Conservation (phyloP, 2,888 invertebrate genomes). For the Auanema sp. region DNA sequence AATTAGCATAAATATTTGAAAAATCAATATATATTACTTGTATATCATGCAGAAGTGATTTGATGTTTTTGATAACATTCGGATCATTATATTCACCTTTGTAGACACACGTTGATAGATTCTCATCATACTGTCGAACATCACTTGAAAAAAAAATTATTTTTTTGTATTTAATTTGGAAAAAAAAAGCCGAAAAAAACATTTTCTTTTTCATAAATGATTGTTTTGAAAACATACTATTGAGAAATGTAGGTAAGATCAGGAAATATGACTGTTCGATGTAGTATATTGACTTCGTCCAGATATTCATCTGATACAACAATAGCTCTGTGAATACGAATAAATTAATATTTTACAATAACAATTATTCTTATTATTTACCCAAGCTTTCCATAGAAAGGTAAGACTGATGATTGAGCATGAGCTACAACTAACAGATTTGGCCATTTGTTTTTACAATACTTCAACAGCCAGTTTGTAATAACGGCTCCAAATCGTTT, state of each 20-base stretch:
- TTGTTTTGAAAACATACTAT: slow-evolving; percentile 4
- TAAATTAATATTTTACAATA: background rate
- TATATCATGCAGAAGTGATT: background rate
- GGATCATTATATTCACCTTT: slow-evolving; percentile 1
- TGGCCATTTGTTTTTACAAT: slow-evolving; percentile 4
- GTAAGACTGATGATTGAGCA: slow-evolving; percentile 12
- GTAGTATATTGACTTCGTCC: slow-evolving; percentile 20
- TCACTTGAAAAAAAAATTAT: slow-evolving; percentile 3
- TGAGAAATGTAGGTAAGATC: background rate
- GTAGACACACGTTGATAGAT: background rate
- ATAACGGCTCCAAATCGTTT: slow-evolving; percentile 8
- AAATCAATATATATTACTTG: background rate
- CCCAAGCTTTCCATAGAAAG: slow-evolving; percentile 17
- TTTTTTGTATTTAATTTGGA: slow-evolving; percentile 3
- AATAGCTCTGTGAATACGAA: slow-evolving; percentile 10
- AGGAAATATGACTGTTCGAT: slow-evolving; percentile 13
- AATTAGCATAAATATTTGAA: background rate
- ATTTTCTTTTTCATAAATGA: background rate
- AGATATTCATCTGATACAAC: slow-evolving; percentile 13
- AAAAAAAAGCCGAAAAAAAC: background rate
- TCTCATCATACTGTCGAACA: background rate
- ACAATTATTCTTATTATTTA: background rate
- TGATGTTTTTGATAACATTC: slow-evolving; percentile 3
- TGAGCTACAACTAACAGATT: slow-evolving; percentile 14
- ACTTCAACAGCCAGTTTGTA: background rate